Percentiles rank a stretch among this genome's conserved stretches.
phyloP scores from a whole-genome alignment of 1,140 invertebrate species.

The Dryas iulia region DNA sequence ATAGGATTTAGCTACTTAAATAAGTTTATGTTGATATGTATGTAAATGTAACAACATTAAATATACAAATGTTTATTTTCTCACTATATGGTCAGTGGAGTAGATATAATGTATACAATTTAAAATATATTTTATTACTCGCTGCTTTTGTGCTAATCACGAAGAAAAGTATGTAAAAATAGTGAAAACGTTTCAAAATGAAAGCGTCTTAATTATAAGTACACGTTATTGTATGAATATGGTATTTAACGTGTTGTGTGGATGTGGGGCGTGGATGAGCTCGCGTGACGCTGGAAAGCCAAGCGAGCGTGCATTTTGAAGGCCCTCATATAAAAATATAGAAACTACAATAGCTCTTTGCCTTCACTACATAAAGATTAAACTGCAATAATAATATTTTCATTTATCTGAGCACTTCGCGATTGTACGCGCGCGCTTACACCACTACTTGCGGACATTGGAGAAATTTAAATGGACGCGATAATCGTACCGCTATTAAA shows the following conservation, averaged over 20 bases:
- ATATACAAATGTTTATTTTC: background rate
- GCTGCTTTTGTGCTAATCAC: slow-evolving; percentile 18
- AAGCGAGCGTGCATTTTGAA: slow-evolving; percentile 28
- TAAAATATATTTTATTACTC: slow-evolving; percentile 21
- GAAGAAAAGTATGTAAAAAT: slow-evolving; percentile 26
- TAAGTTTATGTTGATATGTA: too few species aligned
- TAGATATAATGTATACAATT: background rate
- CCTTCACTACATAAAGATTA: slow-evolving; percentile 14
- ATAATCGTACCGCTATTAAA: slow-evolving; percentile 56
- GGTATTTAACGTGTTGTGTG: slow-evolving; percentile 34
- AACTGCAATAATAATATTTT: slow-evolving; percentile 9
- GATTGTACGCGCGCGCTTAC: slow-evolving; percentile 4
- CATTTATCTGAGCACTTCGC: background rate
- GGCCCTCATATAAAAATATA: slow-evolving; percentile 9
- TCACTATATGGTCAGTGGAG: background rate
- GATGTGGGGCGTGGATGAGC: slow-evolving; percentile 38
- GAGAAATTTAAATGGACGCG: slow-evolving; percentile 58
- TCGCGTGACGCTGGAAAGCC: slow-evolving; percentile 52
- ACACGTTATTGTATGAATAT: slow-evolving; percentile 33
- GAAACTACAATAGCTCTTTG: slow-evolving; percentile 8
- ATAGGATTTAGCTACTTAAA: too few species aligned
- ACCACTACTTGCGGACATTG: slow-evolving; percentile 27
- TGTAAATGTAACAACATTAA: background rate
- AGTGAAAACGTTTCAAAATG: slow-evolving; percentile 37
- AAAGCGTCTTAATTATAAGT: slow-evolving; percentile 38